Evolutionary conservation across 2,797 vertebrate genomes (phyloP).

Genomic region (Remorina albescens): DNA sequence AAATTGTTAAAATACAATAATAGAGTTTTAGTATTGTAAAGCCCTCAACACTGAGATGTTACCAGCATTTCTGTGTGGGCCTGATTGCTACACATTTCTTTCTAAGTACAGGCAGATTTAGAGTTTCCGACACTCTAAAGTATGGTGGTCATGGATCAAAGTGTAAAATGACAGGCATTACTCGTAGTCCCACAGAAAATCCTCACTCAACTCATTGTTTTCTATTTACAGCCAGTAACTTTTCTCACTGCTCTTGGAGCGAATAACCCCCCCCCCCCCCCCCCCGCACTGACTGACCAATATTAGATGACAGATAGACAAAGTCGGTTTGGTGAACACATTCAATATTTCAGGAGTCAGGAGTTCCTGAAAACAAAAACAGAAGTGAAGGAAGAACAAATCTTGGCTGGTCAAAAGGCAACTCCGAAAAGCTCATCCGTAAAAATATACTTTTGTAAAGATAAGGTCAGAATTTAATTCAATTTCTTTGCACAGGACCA

Average conservation of each 20-base stretch:
- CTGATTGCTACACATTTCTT: neutral
- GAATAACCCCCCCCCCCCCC: no score
- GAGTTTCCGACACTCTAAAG: neutral
- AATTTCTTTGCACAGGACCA: no score
- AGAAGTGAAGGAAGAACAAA: neutral
- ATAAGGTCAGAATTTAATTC: no score
- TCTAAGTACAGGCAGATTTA: neutral
- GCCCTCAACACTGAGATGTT: neutral
- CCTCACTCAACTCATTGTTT: no score
- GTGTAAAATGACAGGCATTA: neutral
- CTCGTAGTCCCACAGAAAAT: no score
- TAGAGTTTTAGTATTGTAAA: constrained; percentile 2
- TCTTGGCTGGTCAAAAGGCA: neutral
- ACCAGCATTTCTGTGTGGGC: neutral
- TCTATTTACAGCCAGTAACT: no score
- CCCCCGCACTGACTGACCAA: no score
- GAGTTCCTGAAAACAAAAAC: no score
- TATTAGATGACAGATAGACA: neutral
- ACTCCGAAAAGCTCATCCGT: no score
- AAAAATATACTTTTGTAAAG: no score
- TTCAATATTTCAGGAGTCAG: no score
- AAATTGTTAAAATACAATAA: constrained; percentile 6
- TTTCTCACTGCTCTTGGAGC: no score
- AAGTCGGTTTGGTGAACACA: neutral
- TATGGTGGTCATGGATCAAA: neutral